Evolutionary conservation across 1,140 invertebrate species (phyloP), one percentile per base, ranked within the genome.

Genomic region (Ladona fulva): DNA sequence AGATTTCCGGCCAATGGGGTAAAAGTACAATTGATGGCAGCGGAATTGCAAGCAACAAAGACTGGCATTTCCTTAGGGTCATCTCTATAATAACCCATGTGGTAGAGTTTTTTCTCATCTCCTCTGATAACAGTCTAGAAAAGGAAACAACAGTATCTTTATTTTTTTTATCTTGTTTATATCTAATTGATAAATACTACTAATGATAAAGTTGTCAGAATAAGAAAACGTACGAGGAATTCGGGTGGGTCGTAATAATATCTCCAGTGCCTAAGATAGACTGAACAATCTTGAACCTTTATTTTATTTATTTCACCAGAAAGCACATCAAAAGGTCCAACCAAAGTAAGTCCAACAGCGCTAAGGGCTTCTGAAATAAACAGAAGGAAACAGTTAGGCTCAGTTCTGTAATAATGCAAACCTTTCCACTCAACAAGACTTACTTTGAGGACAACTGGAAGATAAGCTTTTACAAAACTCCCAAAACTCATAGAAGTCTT

Each of bases 161-260:
- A 8, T 10, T 3, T 42, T 52, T 22, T 14, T 73, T 8, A 66
- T 75, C 19, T 25, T 74, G 11, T 14, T 24, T 1, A 24, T 5
- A 75, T 24, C 76, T 44, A 3, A 76, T 25, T 74, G 76, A 37
- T 37, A 8, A 37, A 37, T 8, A 78, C 78, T 76, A n/a, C 37
- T 24, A 75, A 76, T 78, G 74, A 59, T 80, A 74, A 75, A 80
- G 74, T 79, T n/a, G n/a, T n/a, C 74, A 80, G 10, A 66, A 37
- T 37, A 37, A 37, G n/a, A n/a, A 37, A 37, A 37, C 29, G 3
- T 37, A 92, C 91, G 86, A 94, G 93, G 85, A 97, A 95, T 86
- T 98, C 96, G 44, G 96, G 96, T 73, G 94, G 94, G 89, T 98
- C 96, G 86, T 94, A 96, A 84, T 91, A 97, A 86, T 94, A 97